These are phyloP conservation scores for Achatina immaculata DNA, from an alignment of 1,140 invertebrate species.

Conservation along the genomic window DNA sequence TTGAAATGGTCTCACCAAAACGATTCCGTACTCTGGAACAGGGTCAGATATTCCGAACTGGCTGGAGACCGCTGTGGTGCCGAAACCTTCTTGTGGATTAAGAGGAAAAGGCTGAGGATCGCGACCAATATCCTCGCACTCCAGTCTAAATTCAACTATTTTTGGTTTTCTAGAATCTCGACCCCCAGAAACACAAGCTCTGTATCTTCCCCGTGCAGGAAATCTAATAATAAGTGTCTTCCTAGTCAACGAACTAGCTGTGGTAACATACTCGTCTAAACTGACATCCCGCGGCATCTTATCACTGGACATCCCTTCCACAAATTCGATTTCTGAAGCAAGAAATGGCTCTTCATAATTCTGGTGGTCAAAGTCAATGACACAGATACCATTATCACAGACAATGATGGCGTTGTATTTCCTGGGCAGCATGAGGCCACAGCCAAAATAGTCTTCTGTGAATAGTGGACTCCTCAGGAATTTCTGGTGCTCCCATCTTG, in stretches of 20 bases:
- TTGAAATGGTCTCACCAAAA: constrained; percentile 40
- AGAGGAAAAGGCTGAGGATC: constrained; percentile 51
- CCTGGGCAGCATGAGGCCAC: constrained; percentile 34
- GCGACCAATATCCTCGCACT: constrained; percentile 45
- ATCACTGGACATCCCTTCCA: neutral
- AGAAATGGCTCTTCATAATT: constrained; percentile 10
- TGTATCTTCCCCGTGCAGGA: constrained; percentile 19
- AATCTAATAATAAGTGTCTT: constrained; percentile 15
- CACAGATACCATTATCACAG: constrained; percentile 28
- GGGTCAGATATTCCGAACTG: constrained; percentile 42
- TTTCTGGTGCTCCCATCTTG: constrained; percentile 45
- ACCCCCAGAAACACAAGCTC: constrained; percentile 19
- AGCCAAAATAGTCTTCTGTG: constrained; percentile 43
- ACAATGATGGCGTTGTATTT: constrained; percentile 36
- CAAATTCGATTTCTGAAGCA: neutral
- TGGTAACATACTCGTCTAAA: neutral
- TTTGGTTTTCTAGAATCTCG: neutral
- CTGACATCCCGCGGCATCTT: neutral
- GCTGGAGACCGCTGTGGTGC: constrained; percentile 39
- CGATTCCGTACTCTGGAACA: constrained; percentile 40
- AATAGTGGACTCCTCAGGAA: constrained; percentile 46
- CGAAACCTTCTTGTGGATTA: constrained; percentile 55
- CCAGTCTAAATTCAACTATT: constrained; percentile 45
- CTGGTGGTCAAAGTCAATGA: constrained; percentile 31
- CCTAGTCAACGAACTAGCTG: neutral